Base-by-base conservation (phyloP, 2,797 vertebrate genomes). In the Dipus sagitta region DNA sequence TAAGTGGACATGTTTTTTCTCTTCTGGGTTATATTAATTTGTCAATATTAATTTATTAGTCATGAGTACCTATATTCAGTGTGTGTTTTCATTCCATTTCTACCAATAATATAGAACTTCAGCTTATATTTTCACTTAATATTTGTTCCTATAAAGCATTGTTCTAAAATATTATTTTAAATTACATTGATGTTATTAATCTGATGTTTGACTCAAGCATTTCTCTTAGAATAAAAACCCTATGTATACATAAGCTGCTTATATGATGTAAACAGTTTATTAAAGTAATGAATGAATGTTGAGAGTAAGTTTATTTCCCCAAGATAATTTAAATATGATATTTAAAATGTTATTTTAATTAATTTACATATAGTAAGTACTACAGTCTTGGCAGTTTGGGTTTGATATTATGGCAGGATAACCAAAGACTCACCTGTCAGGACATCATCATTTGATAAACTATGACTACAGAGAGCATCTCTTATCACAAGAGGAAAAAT, bases 201-300 rank as follows among this genome's bases (percentile, higher is more conserved):
- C 28, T 86, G 26, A 38, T 52, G 2, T 71, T 86, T 85, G n/a
- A 1, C 38, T 79, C 18, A 67, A 88, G 54, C 26, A 54, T 11
- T 93, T 32, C 47, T 95, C 58, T 42, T 92, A 47, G 17, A 26
- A 92, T 89, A 38, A 79, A 89, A 80, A 77, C 28, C 23, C 3
- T 72, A 28, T 71, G 3, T 67, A 54, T 74, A 60, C 3, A 3
- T 64, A 38, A 75, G 7, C 28, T 91, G 79, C 26, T 64, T 90
- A 5, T 74, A 15, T 78, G 15, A 82, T 74, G 30, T 84, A 83
- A 82, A 38, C n/a, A 81, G 6, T 34, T 94, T 86, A 88, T 64
- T 86, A 78, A 92, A 20, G 79, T 90, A 96, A 65, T 70, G 54
- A 87, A 26, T 83, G 28, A 93, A 65, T 32, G 5, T 64, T 93